These are phyloP conservation scores for Sebastes elongatus DNA, from an alignment of 2,797 vertebrate genomes.

Conservation along the genomic window DNA sequence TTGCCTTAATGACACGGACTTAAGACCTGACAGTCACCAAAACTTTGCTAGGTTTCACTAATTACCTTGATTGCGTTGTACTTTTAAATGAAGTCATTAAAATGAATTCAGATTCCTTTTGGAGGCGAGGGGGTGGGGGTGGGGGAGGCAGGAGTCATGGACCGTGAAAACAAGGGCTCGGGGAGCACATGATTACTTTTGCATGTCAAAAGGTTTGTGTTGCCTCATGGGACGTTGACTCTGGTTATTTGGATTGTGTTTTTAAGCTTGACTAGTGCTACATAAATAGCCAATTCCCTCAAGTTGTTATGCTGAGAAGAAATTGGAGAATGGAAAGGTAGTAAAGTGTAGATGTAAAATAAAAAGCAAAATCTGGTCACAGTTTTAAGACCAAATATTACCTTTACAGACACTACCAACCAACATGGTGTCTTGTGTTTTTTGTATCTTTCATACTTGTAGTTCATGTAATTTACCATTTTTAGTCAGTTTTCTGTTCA, in stretches of 20 bases:
- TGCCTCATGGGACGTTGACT: slow-evolving; percentile 25
- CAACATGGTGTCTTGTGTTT: too few relatives aligned
- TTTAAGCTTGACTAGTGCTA: slow-evolving; percentile 19
- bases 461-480: neutral
- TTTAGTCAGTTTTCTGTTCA: neutral
- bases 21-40: slow-evolving; percentile 44
- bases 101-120: slow-evolving; percentile 34
- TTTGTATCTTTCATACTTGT: neutral
- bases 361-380: neutral
- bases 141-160: slow-evolving; percentile 25
- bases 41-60: slow-evolving; percentile 45
- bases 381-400: neutral
- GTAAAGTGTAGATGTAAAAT: neutral
- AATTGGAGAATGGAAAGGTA: neutral
- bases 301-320: neutral
- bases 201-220: slow-evolving; percentile 50
- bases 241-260: slow-evolving; percentile 34
- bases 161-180: slow-evolving; percentile 54
- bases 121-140: neutral
- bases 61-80: slow-evolving; percentile 65
- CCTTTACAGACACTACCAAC: neutral
- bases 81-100: slow-evolving; percentile 53
- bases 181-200: slow-evolving; percentile 61
- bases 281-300: neutral
- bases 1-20: slow-evolving; percentile 25